Conservation (phyloP, 2,113 vertebrate genomes). For the Ariopsis seemanni region DNA sequence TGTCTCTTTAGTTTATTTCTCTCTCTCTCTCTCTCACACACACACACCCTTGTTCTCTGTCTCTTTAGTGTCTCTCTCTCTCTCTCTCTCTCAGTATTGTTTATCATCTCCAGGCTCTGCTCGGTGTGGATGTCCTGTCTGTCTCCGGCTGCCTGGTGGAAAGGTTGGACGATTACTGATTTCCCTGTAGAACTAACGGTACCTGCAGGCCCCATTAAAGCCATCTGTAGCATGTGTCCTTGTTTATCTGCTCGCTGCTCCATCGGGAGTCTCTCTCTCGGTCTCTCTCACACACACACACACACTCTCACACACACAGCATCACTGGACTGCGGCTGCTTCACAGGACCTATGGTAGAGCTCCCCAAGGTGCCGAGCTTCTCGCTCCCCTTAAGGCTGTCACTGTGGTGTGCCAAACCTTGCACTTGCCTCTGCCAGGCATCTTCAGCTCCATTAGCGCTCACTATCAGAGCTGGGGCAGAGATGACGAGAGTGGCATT, state of each 20-base stretch:
- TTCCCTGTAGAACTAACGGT: constrained; percentile 64
- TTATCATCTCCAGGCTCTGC: constrained; percentile 44
- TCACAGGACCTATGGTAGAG: constrained; percentile 47
- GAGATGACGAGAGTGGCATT: constrained; percentile 84
- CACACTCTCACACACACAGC: constrained; percentile 13
- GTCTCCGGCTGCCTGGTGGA: constrained; percentile 55
- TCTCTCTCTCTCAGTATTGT: constrained; percentile 19
- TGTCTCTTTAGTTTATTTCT: neutral
- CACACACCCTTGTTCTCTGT: neutral
- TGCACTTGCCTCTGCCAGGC: constrained; percentile 55
- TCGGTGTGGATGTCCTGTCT: constrained; percentile 49
- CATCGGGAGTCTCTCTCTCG: constrained; percentile 45
- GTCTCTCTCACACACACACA: constrained; percentile 22
- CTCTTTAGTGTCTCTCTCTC: neutral
- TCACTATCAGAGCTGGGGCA: constrained; percentile 72
- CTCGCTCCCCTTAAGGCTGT: constrained; percentile 50
- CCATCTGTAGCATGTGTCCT: constrained; percentile 69
- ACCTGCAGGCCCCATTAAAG: constrained; percentile 68
- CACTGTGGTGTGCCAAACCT: constrained; percentile 42
- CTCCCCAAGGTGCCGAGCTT: constrained; percentile 46
- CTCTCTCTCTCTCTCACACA: neutral
- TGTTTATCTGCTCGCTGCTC: constrained; percentile 56
- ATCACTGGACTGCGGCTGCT: constrained; percentile 49
- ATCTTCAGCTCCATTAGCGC: constrained; percentile 72
- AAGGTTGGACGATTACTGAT: constrained; percentile 64